Base-by-base conservation (phyloP, 2,113 vertebrate species). In the Pomatostomus ruficeps region DNA sequence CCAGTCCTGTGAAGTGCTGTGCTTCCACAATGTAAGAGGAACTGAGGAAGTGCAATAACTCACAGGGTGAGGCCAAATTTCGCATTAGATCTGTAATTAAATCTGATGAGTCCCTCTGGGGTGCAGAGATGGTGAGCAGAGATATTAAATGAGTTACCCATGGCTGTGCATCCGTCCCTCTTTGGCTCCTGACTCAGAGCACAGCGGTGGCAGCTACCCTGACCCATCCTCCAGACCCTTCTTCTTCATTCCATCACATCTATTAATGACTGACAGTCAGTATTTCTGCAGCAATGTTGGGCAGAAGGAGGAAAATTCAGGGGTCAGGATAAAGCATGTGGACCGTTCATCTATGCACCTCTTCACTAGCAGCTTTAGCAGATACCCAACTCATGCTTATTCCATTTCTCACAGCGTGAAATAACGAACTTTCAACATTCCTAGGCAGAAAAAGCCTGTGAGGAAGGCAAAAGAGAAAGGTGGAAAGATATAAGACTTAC, bases 1-100 rank as follows among this genome's bases (percentile, higher is more conserved):
- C 75, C 85, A 91, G 88, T 80, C 68, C 82, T 93, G 82, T 85
- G 94, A 94, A 91, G 62, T 82, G 46, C 81, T 76, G 74, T 93
- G 86, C 70, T 89, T 68, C 86, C 85, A 59, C 65, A 42, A 20
- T 0, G 3, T 58, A 85, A 58, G 91, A 89, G 74, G 70, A 95
- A 78, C 40, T 1, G 17, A 96, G 85, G 93, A 89, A 94, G 74
- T 46, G 57, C 63, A 85, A 87, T 83, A 96, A 94, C 79, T 95
- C 89, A 77, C 45, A 35, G 92, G 89, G 72, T 77, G 63, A 96
- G 79, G 67, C 36, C 90, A 85, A 91, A 67, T 96, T 88, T 94
- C 40, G 5, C 65, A 80, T 93, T 88, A 97, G 78, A 67, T 95
- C 61, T 49, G 68, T 96, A 96, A 96, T 96, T 94, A 94, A 94